These are phyloP conservation scores for Speoplatyrhinus poulsoni DNA, from an alignment of 2,113 vertebrate genomes.

Conservation along the genomic window DNA sequence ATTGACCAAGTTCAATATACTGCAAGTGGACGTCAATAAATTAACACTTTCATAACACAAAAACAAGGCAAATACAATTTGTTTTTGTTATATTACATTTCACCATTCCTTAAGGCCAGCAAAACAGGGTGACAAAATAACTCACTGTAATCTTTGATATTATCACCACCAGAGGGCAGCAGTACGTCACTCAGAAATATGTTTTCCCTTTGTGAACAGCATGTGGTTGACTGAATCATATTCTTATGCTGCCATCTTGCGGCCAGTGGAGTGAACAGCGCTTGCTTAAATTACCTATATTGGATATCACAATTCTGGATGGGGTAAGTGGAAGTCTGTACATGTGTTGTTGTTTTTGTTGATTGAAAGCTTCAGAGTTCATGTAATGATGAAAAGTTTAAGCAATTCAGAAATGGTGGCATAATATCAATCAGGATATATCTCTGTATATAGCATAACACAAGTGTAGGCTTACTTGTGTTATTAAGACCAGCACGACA, in stretches of 20 bases:
- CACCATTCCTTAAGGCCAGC: background rate
- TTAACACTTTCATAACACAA: background rate
- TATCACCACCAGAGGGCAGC: constrained; percentile 61
- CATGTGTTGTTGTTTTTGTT: too few relatives aligned
- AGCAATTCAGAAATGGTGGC: too few relatives aligned
- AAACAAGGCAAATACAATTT: background rate
- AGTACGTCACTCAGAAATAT: constrained; percentile 32
- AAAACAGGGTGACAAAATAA: too few relatives aligned
- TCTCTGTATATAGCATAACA: too few relatives aligned
- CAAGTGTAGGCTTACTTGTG: too few relatives aligned
- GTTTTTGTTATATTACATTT: background rate
- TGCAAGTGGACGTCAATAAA: background rate
- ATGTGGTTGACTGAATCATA: constrained; percentile 2
- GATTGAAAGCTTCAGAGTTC: constrained; percentile 1
- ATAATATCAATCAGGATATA: too few relatives aligned
- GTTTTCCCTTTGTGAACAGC: background rate
- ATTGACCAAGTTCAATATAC: too few relatives aligned
- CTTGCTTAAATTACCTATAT: background rate
- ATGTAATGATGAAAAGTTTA: too few relatives aligned
- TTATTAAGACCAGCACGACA: too few relatives aligned
- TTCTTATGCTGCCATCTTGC: constrained; percentile 67
- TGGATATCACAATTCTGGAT: background rate
- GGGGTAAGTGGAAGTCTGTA: too few relatives aligned
- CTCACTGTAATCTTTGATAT: background rate
- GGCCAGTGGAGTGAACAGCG: constrained; percentile 29